These are phyloP conservation scores for Rosalia funebris DNA, from an alignment of 2,888 invertebrate genomes.

Conservation along the genomic window DNA sequence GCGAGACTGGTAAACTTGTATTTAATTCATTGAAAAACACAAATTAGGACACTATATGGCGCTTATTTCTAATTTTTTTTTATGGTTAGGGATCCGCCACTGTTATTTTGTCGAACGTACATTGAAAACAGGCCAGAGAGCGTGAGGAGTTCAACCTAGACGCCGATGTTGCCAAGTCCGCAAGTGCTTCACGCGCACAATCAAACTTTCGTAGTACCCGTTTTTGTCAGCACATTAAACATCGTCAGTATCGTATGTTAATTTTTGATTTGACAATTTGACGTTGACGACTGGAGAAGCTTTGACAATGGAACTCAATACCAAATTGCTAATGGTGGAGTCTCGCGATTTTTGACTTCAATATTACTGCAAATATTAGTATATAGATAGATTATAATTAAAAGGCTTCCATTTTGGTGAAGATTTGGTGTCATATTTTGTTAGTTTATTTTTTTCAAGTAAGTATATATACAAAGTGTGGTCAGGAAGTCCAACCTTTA, in stretches of 20 bases:
- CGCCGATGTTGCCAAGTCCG: slow-evolving; percentile 33
- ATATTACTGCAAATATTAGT: too few relatives aligned
- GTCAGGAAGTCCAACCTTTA: too few relatives aligned
- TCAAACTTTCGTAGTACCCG: slow-evolving; percentile 39
- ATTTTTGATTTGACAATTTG: slow-evolving; percentile 35
- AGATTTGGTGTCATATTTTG: too few relatives aligned
- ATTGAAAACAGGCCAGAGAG: slow-evolving; percentile 31
- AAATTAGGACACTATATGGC: not conserved
- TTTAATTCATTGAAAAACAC: slow-evolving; percentile 15
- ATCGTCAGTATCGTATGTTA: slow-evolving; percentile 40
- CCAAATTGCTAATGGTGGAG: slow-evolving; percentile 6
- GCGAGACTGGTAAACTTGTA: not conserved
- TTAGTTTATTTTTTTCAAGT: too few relatives aligned
- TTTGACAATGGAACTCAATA: slow-evolving; percentile 14
- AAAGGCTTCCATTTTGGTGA: too few relatives aligned
- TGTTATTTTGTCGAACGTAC: slow-evolving; percentile 29
- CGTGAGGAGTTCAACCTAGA: slow-evolving; percentile 31
- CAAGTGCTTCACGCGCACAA: slow-evolving; percentile 32
- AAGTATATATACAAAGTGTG: too few relatives aligned
- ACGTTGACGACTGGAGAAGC: slow-evolving; percentile 9
- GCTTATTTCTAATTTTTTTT: slow-evolving; percentile 11
- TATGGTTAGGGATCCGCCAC: slow-evolving; percentile 30
- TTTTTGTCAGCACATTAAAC: slow-evolving; percentile 36
- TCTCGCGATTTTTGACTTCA: not conserved
- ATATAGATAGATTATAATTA: too few relatives aligned